Conservation (phyloP, 2,888 invertebrate species). For the Epinotia nisella region DNA sequence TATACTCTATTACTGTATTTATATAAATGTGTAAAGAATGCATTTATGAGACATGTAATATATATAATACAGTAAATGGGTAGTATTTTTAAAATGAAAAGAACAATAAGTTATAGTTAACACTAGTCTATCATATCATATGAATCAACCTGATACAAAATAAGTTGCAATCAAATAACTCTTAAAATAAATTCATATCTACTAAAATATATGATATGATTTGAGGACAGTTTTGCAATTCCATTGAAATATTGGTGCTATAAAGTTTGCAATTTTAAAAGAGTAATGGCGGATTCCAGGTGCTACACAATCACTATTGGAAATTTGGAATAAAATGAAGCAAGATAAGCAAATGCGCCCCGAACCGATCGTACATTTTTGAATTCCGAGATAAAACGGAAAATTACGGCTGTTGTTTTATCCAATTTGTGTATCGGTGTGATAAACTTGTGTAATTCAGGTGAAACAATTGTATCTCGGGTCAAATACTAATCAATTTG, state of each 20-base stretch:
- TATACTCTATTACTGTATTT: too few species aligned
- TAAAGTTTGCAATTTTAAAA: conserved; percentile 75
- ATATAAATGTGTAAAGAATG: too few species aligned
- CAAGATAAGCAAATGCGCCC: conserved; percentile 59
- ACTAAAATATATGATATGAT: conserved; percentile 58
- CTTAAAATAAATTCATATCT: conserved; percentile 49
- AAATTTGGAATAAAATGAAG: conserved; percentile 64
- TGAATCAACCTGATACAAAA: not conserved
- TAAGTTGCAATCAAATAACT: not conserved
- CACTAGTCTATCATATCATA: too few species aligned
- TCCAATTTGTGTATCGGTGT: conserved; percentile 25
- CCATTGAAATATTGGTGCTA: conserved; percentile 71
- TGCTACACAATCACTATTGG: conserved; percentile 72
- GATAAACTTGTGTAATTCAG: conserved; percentile 27
- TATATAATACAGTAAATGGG: too few species aligned
- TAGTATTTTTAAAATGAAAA: too few species aligned
- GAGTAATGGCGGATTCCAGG: conserved; percentile 73
- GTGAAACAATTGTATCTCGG: conserved; percentile 4
- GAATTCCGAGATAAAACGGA: conserved; percentile 34
- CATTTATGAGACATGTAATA: too few species aligned
- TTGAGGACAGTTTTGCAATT: conserved; percentile 63
- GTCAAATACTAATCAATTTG: not conserved
- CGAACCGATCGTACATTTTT: conserved; percentile 38
- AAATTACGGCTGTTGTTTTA: conserved; percentile 36
- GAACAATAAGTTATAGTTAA: too few species aligned